phyloP scores from a whole-genome alignment of 1,140 invertebrate species.

The Drosophila ironensis region DNA sequence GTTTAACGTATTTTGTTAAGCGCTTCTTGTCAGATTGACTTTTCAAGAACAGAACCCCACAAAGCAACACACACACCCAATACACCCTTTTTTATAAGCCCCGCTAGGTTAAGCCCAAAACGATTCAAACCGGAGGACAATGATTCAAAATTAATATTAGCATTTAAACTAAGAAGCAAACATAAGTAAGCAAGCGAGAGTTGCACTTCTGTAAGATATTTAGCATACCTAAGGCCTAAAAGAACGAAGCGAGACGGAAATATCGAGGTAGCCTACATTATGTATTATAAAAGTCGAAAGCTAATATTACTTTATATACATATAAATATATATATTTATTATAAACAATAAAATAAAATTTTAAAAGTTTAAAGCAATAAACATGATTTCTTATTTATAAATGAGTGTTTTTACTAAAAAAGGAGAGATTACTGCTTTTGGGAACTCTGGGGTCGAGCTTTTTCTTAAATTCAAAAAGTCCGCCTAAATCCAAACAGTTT shows the following conservation, averaged over 20 bases:
- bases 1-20: slow-evolving; percentile 63
- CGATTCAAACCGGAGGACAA: slow-evolving; percentile 63
- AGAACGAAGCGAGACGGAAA: slow-evolving; percentile 58
- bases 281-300: slow-evolving; percentile 65
- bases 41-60: slow-evolving; percentile 4
- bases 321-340: slow-evolving; percentile 72
- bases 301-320: slow-evolving; percentile 54
- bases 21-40: slow-evolving; percentile 7
- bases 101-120: slow-evolving; percentile 42
- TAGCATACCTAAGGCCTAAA: slow-evolving; percentile 53
- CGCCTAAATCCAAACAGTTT: too few relatives aligned
- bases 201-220: slow-evolving; percentile 71
- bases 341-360: slow-evolving; percentile 76
- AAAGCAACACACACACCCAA: slow-evolving; percentile 12
- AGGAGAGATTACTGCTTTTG: background rate
- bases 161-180: slow-evolving; percentile 55
- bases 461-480: too few relatives aligned
- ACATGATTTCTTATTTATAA: background rate
- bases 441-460: background rate
- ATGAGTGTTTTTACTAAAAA: background rate
- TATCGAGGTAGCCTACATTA: slow-evolving; percentile 58
- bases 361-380: slow-evolving; percentile 64
- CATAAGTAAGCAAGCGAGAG: slow-evolving; percentile 29
- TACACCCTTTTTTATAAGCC: slow-evolving; percentile 6
- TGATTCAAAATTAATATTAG: slow-evolving; percentile 49